phyloP scores from a whole-genome alignment of 2,888 invertebrate genomes.

The Noctua janthe region DNA sequence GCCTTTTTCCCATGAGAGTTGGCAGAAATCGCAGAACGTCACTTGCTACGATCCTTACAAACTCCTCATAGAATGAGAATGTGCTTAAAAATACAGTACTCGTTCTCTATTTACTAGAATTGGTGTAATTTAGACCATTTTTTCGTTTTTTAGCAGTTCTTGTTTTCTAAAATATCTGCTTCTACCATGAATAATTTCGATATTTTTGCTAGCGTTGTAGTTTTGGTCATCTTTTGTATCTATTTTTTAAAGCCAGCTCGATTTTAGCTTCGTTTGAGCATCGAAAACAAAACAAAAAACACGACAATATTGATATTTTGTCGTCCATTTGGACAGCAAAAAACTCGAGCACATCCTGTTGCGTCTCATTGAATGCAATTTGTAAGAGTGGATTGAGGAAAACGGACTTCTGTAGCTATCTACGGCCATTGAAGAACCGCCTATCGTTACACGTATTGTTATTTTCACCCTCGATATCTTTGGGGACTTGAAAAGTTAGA shows the following conservation, averaged over 20 bases:
- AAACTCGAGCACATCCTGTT: conserved; percentile 29
- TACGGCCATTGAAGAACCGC: background rate
- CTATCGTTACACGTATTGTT: conserved; percentile 35
- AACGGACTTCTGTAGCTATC: conserved; percentile 27
- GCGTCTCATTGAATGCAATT: conserved; percentile 58
- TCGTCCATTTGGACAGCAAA: conserved; percentile 16
- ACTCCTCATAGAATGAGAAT: no score
- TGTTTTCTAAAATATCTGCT: background rate
- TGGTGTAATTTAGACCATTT: background rate
- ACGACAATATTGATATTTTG: conserved; percentile 27
- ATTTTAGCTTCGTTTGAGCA: background rate
- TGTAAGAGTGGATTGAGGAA: conserved; percentile 58
- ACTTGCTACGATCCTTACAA: no score
- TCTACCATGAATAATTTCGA: background rate
- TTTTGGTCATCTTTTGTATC: background rate
- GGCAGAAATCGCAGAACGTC: no score
- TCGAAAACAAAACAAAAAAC: background rate
- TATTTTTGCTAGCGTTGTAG: background rate
- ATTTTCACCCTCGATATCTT: conserved; percentile 20
- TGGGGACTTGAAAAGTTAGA: background rate
- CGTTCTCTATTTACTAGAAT: background rate
- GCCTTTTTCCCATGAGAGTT: no score
- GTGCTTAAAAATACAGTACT: background rate
- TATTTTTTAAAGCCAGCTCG: background rate
- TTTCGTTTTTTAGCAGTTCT: background rate